These are phyloP conservation scores for Mungos mungo DNA, from an alignment of 2,113 vertebrate genomes.

Conservation along the genomic window DNA sequence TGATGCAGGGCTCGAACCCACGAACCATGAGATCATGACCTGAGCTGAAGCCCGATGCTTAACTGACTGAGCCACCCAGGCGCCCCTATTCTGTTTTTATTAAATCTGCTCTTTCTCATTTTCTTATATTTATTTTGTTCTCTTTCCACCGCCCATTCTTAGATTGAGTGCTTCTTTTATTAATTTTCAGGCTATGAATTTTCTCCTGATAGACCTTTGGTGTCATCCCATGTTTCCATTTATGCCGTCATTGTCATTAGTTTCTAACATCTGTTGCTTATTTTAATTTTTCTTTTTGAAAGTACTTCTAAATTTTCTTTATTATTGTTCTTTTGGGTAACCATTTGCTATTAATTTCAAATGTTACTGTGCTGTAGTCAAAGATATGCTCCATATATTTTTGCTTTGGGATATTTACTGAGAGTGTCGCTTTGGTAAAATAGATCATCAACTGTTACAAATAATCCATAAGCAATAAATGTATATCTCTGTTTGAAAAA, in stretches of 20 bases:
- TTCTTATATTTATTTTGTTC: neutral
- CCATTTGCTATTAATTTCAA: slow-evolving; percentile 2
- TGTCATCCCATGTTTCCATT: neutral
- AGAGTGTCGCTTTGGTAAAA: slow-evolving; percentile 26
- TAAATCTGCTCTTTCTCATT: neutral
- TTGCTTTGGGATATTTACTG: slow-evolving; percentile 8
- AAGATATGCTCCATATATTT: neutral
- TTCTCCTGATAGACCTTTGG: neutral
- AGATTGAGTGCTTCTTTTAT: neutral
- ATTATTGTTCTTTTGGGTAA: neutral
- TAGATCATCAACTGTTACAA: neutral
- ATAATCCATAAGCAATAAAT: neutral
- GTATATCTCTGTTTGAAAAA: neutral
- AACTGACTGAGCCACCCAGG: too few species aligned
- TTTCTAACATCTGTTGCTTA: neutral
- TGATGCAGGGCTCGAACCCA: too few species aligned
- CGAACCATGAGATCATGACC: too few species aligned
- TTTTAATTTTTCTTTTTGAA: slow-evolving; percentile 18
- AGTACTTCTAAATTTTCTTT: neutral
- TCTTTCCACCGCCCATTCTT: neutral
- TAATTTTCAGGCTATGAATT: neutral
- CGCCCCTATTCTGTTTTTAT: neutral
- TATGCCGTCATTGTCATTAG: neutral
- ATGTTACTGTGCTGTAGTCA: neutral
- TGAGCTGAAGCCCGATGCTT: too few species aligned